Conservation (phyloP, 2,113 vertebrate genomes). For the Salvelinus alpinus region DNA sequence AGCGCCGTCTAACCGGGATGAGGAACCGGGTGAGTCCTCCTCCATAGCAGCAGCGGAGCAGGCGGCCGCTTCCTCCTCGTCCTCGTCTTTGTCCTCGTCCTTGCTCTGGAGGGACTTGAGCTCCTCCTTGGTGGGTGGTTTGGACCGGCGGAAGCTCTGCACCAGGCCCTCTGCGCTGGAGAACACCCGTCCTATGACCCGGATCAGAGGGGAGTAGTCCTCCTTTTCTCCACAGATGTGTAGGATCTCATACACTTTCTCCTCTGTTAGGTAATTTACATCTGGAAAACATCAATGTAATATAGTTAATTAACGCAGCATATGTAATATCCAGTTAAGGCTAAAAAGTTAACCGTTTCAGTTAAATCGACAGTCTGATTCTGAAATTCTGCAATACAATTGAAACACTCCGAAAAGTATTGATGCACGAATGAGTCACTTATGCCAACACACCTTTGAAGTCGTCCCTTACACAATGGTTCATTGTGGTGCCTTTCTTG, state of each 20-base stretch:
- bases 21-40: slow-evolving; percentile 83
- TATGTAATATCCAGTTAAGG: no score
- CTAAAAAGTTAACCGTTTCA: no score
- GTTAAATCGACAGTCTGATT: neutral
- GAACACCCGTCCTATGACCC: slow-evolving; percentile 94
- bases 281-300: slow-evolving; percentile 70
- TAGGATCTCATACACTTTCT: slow-evolving; percentile 95
- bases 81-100: slow-evolving; percentile 97
- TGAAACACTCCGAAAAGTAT: neutral
- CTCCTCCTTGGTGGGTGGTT: slow-evolving; percentile 95
- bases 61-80: slow-evolving; percentile 90
- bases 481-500: slow-evolving; percentile 97
- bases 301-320: neutral
- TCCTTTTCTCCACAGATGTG: slow-evolving; percentile 89
- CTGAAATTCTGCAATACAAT: neutral
- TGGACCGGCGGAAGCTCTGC: slow-evolving; percentile 91
- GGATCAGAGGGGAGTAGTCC: slow-evolving; percentile 94
- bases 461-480: slow-evolving; percentile 85
- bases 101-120: slow-evolving; percentile 95
- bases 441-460: slow-evolving; percentile 85
- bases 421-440: neutral
- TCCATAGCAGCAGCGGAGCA: slow-evolving; percentile 88
- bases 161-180: slow-evolving; percentile 94
- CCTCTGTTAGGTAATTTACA: slow-evolving; percentile 92
- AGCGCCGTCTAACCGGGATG: slow-evolving; percentile 76